Conservation (phyloP, 2,113 vertebrate species). For the Pseudorhombus dupliciocellatus region DNA sequence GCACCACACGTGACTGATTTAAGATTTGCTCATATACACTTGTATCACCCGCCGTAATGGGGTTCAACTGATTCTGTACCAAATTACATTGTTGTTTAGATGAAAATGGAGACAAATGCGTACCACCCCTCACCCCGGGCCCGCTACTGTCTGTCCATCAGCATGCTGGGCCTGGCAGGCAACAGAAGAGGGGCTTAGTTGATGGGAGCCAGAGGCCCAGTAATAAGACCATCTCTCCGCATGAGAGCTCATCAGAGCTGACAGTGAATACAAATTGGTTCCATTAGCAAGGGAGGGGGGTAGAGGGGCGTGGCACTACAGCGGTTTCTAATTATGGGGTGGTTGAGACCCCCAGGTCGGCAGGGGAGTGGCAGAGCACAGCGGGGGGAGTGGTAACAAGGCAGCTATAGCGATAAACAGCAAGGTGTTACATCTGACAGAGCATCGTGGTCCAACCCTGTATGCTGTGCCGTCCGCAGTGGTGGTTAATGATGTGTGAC, state of each 20-base stretch:
- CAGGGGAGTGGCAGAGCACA: conserved; percentile 30
- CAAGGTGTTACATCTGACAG: conserved; percentile 39
- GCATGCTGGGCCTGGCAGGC: conserved; percentile 45
- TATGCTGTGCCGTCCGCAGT: conserved; percentile 28
- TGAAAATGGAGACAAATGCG: conserved; percentile 46
- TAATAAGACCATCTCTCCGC: conserved; percentile 72
- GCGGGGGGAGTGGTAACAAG: conserved; percentile 48
- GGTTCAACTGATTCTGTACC: background rate
- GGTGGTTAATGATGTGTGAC: conserved; percentile 60
- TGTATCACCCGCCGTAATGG: background rate
- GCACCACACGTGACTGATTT: background rate
- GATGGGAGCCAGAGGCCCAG: conserved; percentile 69
- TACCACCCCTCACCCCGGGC: conserved; percentile 8
- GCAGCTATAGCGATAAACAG: conserved; percentile 54
- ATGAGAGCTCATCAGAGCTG: conserved; percentile 77
- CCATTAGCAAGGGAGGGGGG: conserved; percentile 63
- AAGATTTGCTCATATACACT: background rate
- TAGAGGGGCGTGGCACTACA: conserved; percentile 32
- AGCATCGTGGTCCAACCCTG: conserved; percentile 14
- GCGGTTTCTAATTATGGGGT: conserved; percentile 75
- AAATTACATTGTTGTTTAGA: conserved; percentile 44
- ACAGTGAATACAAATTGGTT: conserved; percentile 80
- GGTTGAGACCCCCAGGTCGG: conserved; percentile 47
- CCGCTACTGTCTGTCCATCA: conserved; percentile 65
- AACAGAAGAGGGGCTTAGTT: conserved; percentile 63